These are phyloP conservation scores for Salpingus planirostris DNA, from an alignment of 2,888 invertebrate species.

Conservation along the genomic window DNA sequence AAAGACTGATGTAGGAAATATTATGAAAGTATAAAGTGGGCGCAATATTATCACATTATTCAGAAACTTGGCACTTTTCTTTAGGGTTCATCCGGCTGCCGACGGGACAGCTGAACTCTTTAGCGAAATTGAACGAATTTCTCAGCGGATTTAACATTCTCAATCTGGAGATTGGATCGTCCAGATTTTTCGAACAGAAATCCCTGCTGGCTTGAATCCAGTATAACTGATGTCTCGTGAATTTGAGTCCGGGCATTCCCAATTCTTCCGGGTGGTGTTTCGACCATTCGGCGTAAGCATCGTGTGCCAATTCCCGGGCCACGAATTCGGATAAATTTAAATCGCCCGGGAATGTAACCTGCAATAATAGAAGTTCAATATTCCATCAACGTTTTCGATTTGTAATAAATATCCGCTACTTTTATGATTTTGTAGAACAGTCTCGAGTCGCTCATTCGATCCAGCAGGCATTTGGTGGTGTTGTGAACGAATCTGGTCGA, in stretches of 20 bases:
- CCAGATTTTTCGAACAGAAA: constrained; percentile 8
- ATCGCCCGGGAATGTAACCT: too few species aligned
- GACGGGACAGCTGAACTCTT: constrained; percentile 15
- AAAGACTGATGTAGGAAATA: too few species aligned
- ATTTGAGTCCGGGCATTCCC: constrained; percentile 60
- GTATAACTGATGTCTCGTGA: constrained; percentile 48
- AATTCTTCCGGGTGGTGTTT: constrained; percentile 54
- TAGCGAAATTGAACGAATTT: constrained; percentile 16
- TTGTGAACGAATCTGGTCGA: not conserved
- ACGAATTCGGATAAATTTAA: constrained; percentile 88
- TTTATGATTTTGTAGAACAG: too few species aligned
- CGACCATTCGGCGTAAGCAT: constrained; percentile 65
- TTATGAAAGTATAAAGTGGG: too few species aligned
- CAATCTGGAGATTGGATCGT: constrained; percentile 3
- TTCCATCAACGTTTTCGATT: too few species aligned
- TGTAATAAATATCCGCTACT: too few species aligned
- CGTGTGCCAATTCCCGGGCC: constrained; percentile 77
- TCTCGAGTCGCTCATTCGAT: too few species aligned
- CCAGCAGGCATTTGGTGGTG: constrained; percentile 1
- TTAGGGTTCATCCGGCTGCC: constrained; percentile 15
- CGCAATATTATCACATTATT: too few species aligned
- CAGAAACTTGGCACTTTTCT: constrained; percentile 13
- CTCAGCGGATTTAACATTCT: constrained; percentile 9
- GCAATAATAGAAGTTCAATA: constrained; percentile 6
- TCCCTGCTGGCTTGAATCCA: constrained; percentile 27